Evolutionary conservation across 2,113 vertebrate genomes (phyloP), one percentile per base, ranked within the genome.

Genomic region (Podiceps cristatus): DNA sequence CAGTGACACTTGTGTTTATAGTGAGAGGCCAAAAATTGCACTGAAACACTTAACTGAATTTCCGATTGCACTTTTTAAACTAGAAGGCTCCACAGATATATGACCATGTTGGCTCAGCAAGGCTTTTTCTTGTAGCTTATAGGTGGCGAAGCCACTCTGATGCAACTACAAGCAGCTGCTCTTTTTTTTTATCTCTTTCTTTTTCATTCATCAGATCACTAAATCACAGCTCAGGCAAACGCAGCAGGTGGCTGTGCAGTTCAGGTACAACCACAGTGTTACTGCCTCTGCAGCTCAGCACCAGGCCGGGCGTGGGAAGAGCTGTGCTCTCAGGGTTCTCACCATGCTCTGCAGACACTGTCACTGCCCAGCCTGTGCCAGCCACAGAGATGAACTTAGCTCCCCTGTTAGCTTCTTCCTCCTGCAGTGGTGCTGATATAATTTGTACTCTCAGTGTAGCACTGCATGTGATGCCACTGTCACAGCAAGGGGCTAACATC

Each of bases 11-110:
- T 60, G 8, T 25, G 4, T 64, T 86, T 83, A n/a, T 67, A 50
- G 86, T 58, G 63, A 96, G 82, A 88, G 75, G 64, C 60, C 79
- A 95, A 25, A 81, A 96, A 33, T 66, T 47, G 49, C 62, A n/a
- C 24, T 11, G 31, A 63, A 75, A 53, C 23, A 40, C 37, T 86
- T 29, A 1, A 58, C 18, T 50, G 49, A 63, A 64, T 76, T 93
- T 89, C 62, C 28, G 35, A 71, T 53, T 84, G 33, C 29, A 8
- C 64, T 71, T 86, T 76, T 82, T 42, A 28, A 72, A 45, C 2
- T 6, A 24, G 58, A 78, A 56, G 19, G 50, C 77, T 81, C 50
- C 31, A 13, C 37, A 78, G n/a, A 33, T 67, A 10, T 1, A 4
- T 86, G 42, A 49, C 84, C 12, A 2, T 20, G 22, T 40, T 91